Evolutionary conservation across 2,797 vertebrate genomes (phyloP).

Genomic region (Poeciliopsis turneri): DNA sequence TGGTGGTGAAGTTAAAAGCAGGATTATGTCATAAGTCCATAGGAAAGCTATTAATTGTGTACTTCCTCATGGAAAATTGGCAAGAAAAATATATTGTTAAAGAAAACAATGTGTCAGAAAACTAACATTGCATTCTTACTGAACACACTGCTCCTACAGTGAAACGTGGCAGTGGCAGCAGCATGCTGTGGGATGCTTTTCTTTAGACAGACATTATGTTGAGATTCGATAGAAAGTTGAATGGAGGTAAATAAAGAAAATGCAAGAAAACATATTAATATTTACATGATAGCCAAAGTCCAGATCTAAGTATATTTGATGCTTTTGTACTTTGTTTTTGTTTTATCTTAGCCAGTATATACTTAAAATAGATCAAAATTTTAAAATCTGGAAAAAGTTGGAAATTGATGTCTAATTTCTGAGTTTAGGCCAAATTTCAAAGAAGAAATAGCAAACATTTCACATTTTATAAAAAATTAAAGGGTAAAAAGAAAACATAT

Average conservation of each 20-base stretch:
- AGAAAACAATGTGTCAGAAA: not conserved
- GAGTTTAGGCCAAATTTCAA: not conserved
- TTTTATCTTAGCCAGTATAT: not conserved
- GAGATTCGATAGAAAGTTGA: not conserved
- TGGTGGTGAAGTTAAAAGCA: not conserved
- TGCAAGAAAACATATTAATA: not conserved
- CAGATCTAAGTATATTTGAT: not conserved
- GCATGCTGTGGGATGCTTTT: not conserved
- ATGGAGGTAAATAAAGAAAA: not conserved
- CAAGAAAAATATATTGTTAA: not conserved
- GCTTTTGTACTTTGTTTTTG: not conserved
- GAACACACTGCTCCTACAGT: not conserved
- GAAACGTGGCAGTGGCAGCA: not conserved
- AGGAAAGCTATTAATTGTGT: not conserved
- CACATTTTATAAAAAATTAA: not conserved
- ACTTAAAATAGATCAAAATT: not conserved
- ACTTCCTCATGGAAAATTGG: not conserved
- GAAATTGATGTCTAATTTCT: not conserved
- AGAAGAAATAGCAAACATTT: not conserved
- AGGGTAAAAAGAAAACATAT: not conserved
- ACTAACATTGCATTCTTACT: not conserved
- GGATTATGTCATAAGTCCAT: not conserved
- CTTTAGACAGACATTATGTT: not conserved
- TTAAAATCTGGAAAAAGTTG: not conserved
- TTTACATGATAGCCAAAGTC: not conserved